Base-by-base conservation (phyloP, 1,140 invertebrate genomes). In the Trichonephila inaurata region DNA sequence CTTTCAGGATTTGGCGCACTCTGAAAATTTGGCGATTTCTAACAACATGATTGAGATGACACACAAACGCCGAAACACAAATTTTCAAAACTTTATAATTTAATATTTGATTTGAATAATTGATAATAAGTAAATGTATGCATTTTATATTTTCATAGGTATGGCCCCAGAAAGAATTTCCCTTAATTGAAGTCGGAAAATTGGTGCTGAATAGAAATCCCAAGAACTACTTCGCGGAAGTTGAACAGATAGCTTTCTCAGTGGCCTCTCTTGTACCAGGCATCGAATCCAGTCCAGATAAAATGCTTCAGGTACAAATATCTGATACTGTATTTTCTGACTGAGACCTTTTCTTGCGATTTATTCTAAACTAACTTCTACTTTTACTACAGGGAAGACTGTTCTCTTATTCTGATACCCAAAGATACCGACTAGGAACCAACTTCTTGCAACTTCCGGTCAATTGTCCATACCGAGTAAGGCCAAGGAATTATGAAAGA, bases 181-280 rank as follows among this genome's bases (percentile, higher is more conserved):
- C 99, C 19, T 96, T 99, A 82, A 98, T 99, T 90, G 97, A 97
- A 8, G 98, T 99, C 2, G 99, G 99, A 1, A 97, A 98, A 96
- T 95, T 99, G 94, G 97, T 98, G 0, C 96, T 99, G 61, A 97
- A 99, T 95, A 96, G 97, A 77, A 99, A 99, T 95, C 98, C 99
- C 4, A 97, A 97, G 94, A 99, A 99, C 95, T 99, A 99, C 96
- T 99, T 99, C 96, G 97, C 98, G 66, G 98, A 97, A 94, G 96
- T 99, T 5, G 99, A 99, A 96, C 99, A 99, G 96, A 96, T 98
- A 85, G 99, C 99, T 2, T 99, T 99, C 96, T 97, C 97, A 95
- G 99, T 99, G 0, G 97, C 98, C 40, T 98, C 99, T 95, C 95
- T 99, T 96, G 97, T 99, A 89, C 98, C 98, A 60, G 97, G 99